Conservation (phyloP, 2,888 invertebrate species). For the Steinernema hermaphroditum region DNA sequence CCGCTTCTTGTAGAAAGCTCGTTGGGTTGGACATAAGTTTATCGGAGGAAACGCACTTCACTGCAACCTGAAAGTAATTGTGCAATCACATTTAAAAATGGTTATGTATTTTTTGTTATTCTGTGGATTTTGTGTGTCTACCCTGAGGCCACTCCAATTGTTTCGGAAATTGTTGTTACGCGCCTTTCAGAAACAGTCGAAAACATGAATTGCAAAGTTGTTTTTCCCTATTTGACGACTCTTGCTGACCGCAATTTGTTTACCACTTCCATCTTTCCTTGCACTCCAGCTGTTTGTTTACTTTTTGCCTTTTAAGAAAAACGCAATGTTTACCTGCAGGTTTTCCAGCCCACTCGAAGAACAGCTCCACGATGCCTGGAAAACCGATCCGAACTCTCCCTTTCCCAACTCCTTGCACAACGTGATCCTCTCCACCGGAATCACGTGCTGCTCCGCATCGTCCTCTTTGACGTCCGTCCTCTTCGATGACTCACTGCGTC, state of each 20-base stretch:
- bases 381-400: slow-evolving; percentile 96
- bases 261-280: no score
- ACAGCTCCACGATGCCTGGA: slow-evolving; percentile 75
- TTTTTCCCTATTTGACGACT: no score
- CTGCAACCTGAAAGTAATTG: slow-evolving; percentile 55
- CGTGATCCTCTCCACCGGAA: slow-evolving; percentile 55
- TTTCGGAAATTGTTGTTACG: no score
- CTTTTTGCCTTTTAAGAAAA: no score
- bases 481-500: not conserved
- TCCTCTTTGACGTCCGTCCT: slow-evolving; percentile 37
- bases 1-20: slow-evolving; percentile 84
- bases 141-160: no score
- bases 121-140: no score
- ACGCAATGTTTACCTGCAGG: slow-evolving; percentile 33
- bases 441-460: slow-evolving; percentile 59
- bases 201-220: no score
- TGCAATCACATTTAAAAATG: not conserved
- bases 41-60: slow-evolving; percentile 91
- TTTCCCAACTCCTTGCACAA: slow-evolving; percentile 82
- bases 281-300: no score
- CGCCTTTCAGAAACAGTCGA: no score
- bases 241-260: no score
- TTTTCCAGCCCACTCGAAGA: not conserved
- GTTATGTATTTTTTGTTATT: not conserved
- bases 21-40: slow-evolving; percentile 93